Evolutionary conservation across 2,113 vertebrate genomes (phyloP).

Genomic region (Peromyscus polionotus): DNA sequence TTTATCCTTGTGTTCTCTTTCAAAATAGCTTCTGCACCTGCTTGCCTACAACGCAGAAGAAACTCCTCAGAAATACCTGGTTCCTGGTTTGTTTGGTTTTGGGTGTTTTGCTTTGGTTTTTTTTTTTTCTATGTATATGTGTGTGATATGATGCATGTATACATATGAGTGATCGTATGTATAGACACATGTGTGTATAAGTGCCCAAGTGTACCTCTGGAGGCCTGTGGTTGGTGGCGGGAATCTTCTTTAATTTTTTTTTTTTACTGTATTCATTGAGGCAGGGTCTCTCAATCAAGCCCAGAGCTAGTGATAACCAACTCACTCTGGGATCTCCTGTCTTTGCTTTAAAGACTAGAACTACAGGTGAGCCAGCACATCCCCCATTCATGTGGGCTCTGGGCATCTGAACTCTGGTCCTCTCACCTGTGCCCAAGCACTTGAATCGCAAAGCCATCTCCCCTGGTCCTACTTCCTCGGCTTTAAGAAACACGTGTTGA

Average conservation of each 20-base stretch:
- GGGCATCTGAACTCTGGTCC: background rate
- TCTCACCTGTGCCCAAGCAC: background rate
- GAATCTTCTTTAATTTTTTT: background rate
- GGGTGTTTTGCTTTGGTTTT: background rate
- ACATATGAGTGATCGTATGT: background rate
- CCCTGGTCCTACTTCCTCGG: background rate
- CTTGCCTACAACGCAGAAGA: background rate
- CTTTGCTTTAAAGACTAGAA: background rate
- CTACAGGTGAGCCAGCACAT: background rate
- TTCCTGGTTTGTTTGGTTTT: background rate
- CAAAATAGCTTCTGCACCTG: background rate
- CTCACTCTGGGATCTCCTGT: background rate
- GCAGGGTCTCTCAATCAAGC: background rate
- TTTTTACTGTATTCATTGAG: background rate
- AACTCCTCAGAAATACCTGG: rapidly evolving
- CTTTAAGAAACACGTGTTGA: background rate
- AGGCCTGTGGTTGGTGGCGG: background rate
- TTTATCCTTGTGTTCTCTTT: background rate
- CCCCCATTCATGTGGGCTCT: too few relatives aligned
- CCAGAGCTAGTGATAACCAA: background rate
- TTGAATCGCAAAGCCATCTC: too few relatives aligned
- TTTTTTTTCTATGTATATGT: background rate
- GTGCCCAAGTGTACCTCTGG: background rate
- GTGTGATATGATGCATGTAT: background rate
- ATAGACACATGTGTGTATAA: background rate